Base-by-base conservation (phyloP, 2,113 vertebrate genomes). In the Tricholaema leucomelas region DNA sequence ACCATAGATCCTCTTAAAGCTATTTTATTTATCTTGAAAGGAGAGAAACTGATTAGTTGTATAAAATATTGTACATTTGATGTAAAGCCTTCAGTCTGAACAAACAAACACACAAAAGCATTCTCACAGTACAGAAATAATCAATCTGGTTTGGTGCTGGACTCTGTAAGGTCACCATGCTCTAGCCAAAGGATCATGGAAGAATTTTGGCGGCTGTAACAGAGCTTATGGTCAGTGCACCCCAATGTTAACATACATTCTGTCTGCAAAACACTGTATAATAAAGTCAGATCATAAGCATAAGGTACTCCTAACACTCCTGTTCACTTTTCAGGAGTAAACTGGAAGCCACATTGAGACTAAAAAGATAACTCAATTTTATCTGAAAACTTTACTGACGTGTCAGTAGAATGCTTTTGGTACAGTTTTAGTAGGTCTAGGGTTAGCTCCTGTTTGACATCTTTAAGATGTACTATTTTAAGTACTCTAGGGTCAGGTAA, bases 1-100 rank as follows among this genome's bases (percentile, higher is more conserved):
- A 89, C 73, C 55, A 3, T 44, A 44, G 73, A 44, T 94, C 73
- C 92, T 96, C 96, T 94, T 93, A 94, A 92, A 96, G 93, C 94
- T 96, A 92, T 93, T 98, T 98, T 98, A 97, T 98, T 98, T 92
- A 79, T 81, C 72, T 95, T 95, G 95, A 96, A 97, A 94, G 81
- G 85, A 87, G 66, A 88, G 38, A 88, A 93, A 93, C 44, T 70
- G 96, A 96, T 96, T 88, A 97, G 90, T 92, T 95, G 85, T 97
- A 97, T 91, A 97, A 97, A 98, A 97, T 88, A 95, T 94, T 71
- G 84, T 75, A 96, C 38, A 89, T 87, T 95, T 96, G 88, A 96
- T 96, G 96, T 86, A 96, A 88, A 97, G 87, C 95, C 84, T 91
- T 96, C 83, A 90, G 76, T 89, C 92, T 85, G 92, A 94, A 75